Evolutionary conservation across 1,140 invertebrate species (phyloP).

Genomic region (Anoplophora glabripennis): DNA sequence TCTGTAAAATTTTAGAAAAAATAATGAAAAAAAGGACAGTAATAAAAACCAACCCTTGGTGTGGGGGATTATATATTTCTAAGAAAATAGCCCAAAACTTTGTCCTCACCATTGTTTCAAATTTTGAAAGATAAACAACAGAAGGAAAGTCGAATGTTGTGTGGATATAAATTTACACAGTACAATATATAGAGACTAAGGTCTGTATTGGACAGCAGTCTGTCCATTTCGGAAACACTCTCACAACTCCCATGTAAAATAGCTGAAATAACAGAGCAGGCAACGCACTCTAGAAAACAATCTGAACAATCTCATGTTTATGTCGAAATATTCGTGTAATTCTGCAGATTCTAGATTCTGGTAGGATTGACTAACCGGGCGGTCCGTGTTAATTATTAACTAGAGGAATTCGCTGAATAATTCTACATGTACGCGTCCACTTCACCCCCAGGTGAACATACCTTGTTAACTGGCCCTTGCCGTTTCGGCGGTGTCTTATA

Average conservation of each 20-base stretch:
- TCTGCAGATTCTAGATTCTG: conserved; percentile 13
- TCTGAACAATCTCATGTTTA: conserved; percentile 14
- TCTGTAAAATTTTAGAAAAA: no score
- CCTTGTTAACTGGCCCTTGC: conserved; percentile 10
- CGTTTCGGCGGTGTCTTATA: conserved; percentile 17
- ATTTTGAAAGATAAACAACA: no score
- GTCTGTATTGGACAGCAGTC: background rate
- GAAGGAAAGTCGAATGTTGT: no score
- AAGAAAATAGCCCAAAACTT: no score
- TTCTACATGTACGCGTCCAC: conserved; percentile 11
- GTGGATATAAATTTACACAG: no score
- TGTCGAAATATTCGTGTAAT: conserved; percentile 6
- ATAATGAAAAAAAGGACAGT: no score
- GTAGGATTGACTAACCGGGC: background rate
- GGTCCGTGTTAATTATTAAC: conserved; percentile 22
- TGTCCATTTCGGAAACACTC: background rate
- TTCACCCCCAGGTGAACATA: conserved; percentile 18
- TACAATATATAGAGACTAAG: background rate
- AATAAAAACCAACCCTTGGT: no score
- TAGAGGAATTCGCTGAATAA: conserved; percentile 21
- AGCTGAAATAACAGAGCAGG: background rate
- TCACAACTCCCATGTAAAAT: background rate
- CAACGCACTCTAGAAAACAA: conserved; percentile 3
- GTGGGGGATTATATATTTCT: no score
- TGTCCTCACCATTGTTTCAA: no score